A percentile compares a stretch with the other conserved stretches of the same genome.
phyloP scores from a whole-genome alignment of 1,140 invertebrate species.

The Drosophila santomea region DNA sequence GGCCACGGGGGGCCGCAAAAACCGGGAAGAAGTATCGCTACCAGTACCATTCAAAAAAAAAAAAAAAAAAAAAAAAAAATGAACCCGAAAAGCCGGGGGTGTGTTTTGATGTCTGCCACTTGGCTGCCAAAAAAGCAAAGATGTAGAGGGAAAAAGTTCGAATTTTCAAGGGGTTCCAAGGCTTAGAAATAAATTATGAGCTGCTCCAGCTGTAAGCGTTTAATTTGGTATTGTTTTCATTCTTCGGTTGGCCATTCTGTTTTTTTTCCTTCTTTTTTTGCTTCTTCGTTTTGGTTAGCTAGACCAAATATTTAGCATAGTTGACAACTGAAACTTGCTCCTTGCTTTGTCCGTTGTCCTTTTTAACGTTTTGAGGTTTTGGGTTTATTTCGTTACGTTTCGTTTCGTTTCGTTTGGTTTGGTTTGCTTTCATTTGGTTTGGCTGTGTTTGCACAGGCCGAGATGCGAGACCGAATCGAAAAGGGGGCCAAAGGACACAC shows the following conservation, averaged over 20 bases:
- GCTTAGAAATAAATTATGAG: constrained; percentile 60
- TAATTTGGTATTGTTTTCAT: constrained; percentile 70
- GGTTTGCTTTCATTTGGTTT: constrained; percentile 59
- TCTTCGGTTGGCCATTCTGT: constrained; percentile 15
- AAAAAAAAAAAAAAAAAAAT: background rate
- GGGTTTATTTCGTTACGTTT: constrained; percentile 80
- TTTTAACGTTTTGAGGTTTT: constrained; percentile 80
- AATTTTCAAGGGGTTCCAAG: constrained; percentile 6
- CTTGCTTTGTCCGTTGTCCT: constrained; percentile 59
- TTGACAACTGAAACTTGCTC: constrained; percentile 69
- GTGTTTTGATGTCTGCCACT: constrained; percentile 81
- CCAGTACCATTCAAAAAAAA: constrained; percentile 15
- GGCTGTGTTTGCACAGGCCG: constrained; percentile 69
- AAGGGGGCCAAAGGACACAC: constrained; percentile 47
- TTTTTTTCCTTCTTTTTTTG: background rate
- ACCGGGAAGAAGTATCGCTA: constrained; percentile 9
- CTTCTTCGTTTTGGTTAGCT: constrained; percentile 19
- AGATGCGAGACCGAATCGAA: constrained; percentile 65
- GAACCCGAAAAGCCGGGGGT: constrained; percentile 51
- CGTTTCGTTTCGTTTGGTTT: constrained; percentile 57
- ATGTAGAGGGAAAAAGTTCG: constrained; percentile 13
- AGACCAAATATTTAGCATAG: constrained; percentile 71
- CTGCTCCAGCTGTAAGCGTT: constrained; percentile 60
- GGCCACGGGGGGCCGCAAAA: constrained; percentile 6
- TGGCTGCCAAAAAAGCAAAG: constrained; percentile 61